Base-by-base conservation (phyloP, 2,888 invertebrate genomes). In the Chaetogeoica ovagalla region DNA sequence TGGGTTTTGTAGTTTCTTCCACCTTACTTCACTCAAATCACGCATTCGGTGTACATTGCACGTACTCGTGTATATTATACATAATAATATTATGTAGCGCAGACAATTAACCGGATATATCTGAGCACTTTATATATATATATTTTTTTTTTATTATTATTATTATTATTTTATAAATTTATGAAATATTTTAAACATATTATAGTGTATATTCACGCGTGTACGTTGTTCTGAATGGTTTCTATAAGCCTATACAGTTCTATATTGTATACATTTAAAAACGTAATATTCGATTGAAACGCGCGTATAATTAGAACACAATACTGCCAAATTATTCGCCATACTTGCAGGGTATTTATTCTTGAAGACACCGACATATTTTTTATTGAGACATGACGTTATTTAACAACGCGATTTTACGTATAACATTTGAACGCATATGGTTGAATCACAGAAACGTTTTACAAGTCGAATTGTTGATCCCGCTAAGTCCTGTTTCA, bases 51-150 rank as follows among this genome's bases (percentile, higher is more conserved):
- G 75, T 75, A 23, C 75, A 75, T 75, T 75, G 75, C 66, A 75
- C 48, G 4, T 30, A 30, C 30, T 30, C 30, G 30, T 43, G 43
- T 7, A 70, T 68, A 70, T 59, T 66, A 66, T 73, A 62, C 30
- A n/a, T 62, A 30, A 30, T 30, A 30, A n/a, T n/a, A n/a, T n/a
- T 39, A 11, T 71, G 43, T 55, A 23, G 43, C 23, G 57, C 57
- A 75, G 75, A 75, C 75, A 75, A 75, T 75, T 75, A 75, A 75
- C 75, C 75, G 75, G 75, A 75, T 75, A 75, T 75, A 75, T 75
- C 57, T 75, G 30, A 75, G 43, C 23, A 75, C 59, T 66, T 75
- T 48, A 59, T 57, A 73, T 62, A 23, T n/a, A n/a, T n/a, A n/a
- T n/a, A n/a, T n/a, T n/a, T 75, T 75, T 75, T 66, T 57, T 17